Evolutionary conservation across 2,888 invertebrate species (phyloP).

Genomic region (Cryptus viduatorius): DNA sequence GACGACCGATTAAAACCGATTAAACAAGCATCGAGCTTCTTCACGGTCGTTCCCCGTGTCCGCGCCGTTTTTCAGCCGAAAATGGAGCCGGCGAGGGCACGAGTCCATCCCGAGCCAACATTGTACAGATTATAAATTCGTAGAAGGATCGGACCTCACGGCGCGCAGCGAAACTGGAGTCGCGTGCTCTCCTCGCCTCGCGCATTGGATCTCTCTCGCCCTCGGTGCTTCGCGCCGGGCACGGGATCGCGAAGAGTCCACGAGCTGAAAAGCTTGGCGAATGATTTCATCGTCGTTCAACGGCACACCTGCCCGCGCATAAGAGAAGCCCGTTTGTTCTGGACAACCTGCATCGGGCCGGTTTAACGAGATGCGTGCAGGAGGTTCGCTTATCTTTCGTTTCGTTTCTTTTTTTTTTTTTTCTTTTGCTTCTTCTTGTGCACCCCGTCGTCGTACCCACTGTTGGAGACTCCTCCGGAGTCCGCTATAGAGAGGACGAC

Average conservation of each 20-base stretch:
- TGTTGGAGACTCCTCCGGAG: neutral
- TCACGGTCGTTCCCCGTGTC: conserved; percentile 32
- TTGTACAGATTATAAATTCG: conserved; percentile 67
- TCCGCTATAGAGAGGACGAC: neutral
- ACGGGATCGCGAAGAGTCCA: conserved; percentile 10
- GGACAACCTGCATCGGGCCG: conserved; percentile 52
- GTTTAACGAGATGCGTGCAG: conserved; percentile 58
- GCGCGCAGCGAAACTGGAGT: conserved; percentile 59
- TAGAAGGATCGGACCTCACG: conserved; percentile 67
- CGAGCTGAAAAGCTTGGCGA: conserved; percentile 56
- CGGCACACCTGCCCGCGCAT: conserved; percentile 47
- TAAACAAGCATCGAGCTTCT: conserved; percentile 60
- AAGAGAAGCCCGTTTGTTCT: conserved; percentile 23
- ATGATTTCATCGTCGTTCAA: conserved; percentile 60
- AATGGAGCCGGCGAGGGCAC: conserved; percentile 42
- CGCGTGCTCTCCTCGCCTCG: conserved; percentile 56
- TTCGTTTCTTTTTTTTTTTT: conserved; percentile 27
- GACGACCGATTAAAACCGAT: conserved; percentile 58
- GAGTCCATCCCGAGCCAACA: conserved; percentile 56
- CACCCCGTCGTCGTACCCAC: conserved; percentile 15
- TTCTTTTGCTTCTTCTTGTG: neutral
- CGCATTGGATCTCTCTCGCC: neutral
- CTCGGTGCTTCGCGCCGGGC: too few relatives aligned
- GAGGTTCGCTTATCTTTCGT: conserved; percentile 26
- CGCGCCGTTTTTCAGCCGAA: conserved; percentile 34